Base-by-base conservation (phyloP, 1,140 invertebrate genomes). In the Schlechtendalia chinensis region DNA sequence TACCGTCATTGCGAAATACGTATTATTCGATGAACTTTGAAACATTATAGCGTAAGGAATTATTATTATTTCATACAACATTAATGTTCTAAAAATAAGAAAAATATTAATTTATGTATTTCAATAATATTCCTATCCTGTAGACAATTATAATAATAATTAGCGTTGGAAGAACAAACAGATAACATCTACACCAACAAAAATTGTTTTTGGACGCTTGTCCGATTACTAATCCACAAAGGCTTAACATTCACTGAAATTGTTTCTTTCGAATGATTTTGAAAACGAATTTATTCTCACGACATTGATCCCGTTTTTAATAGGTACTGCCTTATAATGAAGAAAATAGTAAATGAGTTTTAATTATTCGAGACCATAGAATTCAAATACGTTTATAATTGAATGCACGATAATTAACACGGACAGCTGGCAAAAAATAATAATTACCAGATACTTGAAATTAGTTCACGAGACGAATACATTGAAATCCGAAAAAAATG, bases 1-100 rank as follows among this genome's bases (percentile, higher is more conserved):
- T 77, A 59, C 56, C 39, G 22, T 45, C 45, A 24, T 59, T 59
- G 72, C 22, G 16, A 58, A 77, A 17, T 77, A 45, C 19, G 29
- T 12, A 45, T 50, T 77, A 59, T 58, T 59, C 45, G 5, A 77
- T 59, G 72, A 39, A 59, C 54, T 45, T 59, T 59, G 14, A 59
- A 59, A 59, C n/a, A 50, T 29, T 29, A 19, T 19, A 53, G 53
- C 67, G 24, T 71, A 69, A 39, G 17, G 24, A n/a, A n/a, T 39
- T 65, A 63, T 19, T 63, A n/a, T 65, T 1, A 14, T 69, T 69
- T 47, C 6, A 69, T 29, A 67, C 11, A n/a, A n/a, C n/a, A 58
- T 22, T 5, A 24, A 22, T 58, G 12, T 47, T 1, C 29, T 65
- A 39, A 5, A 65, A 65, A 65, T 65, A 19, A 65, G 16, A 19